Percentiles rank a stretch among this genome's conserved stretches.
Evolutionary conservation across 2,113 vertebrate species (phyloP).

Genomic region (Rhinichthys klamathensis): DNA sequence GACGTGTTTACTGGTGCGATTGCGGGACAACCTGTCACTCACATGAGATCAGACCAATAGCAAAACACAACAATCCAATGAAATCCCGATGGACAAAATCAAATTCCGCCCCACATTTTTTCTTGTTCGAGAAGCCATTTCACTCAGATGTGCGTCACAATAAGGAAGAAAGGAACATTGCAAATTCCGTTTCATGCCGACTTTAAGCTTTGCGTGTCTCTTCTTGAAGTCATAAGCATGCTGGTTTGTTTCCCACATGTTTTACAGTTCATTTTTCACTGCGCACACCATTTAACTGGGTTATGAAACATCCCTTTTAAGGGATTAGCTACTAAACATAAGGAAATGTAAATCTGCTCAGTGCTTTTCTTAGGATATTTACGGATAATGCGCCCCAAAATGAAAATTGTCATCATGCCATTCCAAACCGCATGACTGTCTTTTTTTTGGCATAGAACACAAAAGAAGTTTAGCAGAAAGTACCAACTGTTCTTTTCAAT

Average conservation of each 20-base stretch:
- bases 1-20: no score
- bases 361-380: constrained; percentile 5
- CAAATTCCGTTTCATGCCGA: no score
- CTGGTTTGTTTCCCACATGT: constrained; percentile 10
- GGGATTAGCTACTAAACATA: constrained; percentile 25
- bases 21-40: no score
- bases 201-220: neutral
- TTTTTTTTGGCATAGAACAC: neutral
- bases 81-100: no score
- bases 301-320: constrained; percentile 18
- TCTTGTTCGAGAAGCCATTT: no score
- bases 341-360: constrained; percentile 34
- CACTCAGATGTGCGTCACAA: no score
- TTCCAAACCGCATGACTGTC: neutral
- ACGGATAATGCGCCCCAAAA: constrained; percentile 2
- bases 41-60: no score
- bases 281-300: constrained; percentile 11
- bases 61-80: no score
- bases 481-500: neutral
- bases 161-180: no score
- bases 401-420: neutral
- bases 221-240: neutral
- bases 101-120: no score
- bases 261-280: neutral
- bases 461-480: neutral